A percentile compares a stretch with the other conserved stretches of the same genome.
These are phyloP conservation scores for Lacanobia wlatinum DNA, from an alignment of 2,888 invertebrate genomes.

Conservation along the genomic window DNA sequence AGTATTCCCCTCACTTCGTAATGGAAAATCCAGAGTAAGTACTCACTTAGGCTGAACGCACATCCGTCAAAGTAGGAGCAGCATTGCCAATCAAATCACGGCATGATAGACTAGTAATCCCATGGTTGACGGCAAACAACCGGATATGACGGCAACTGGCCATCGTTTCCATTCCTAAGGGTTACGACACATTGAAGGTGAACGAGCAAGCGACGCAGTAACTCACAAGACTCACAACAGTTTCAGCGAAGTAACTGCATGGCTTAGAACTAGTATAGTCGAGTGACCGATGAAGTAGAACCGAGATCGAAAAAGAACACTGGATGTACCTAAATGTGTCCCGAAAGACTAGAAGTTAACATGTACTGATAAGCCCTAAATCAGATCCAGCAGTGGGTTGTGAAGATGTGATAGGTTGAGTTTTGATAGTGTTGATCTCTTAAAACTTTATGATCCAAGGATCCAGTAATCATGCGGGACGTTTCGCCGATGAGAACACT, in stretches of 20 bases:
- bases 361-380: too few species aligned
- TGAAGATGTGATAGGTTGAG: not conserved
- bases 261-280: not conserved
- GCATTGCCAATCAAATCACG: conserved; percentile 60
- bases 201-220: conserved; percentile 6
- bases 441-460: not conserved
- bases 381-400: not conserved
- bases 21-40: conserved; percentile 40
- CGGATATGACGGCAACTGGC: conserved; percentile 76
- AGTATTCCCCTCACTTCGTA: conserved; percentile 32
- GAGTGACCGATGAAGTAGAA: not conserved
- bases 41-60: conserved; percentile 15
- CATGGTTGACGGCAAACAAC: conserved; percentile 58
- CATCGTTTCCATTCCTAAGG: conserved; percentile 75
- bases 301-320: not conserved
- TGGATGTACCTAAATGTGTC: not conserved
- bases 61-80: conserved; percentile 39
- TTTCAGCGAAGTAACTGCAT: not conserved
- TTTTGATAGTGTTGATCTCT: not conserved
- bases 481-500: conserved; percentile 22
- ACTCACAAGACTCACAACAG: too few species aligned
- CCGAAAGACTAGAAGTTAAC: too few species aligned
- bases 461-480: not conserved
- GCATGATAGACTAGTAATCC: conserved; percentile 49
- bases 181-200: conserved; percentile 38